These are phyloP conservation scores for Excalfactoria chinensis DNA, from an alignment of 2,113 vertebrate genomes.

Conservation along the genomic window DNA sequence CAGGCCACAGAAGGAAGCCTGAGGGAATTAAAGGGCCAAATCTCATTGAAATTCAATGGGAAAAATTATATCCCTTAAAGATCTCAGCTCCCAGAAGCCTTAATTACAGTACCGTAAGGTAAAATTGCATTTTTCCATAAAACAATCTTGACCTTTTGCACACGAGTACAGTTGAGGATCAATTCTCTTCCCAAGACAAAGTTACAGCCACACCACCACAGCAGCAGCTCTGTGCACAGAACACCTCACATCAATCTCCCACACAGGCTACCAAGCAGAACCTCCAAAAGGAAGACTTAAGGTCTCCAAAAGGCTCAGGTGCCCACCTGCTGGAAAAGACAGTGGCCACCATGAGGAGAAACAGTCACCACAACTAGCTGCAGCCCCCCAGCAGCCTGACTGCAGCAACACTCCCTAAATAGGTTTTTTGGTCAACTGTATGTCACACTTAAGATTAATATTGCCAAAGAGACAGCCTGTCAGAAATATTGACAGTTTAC, in stretches of 20 bases:
- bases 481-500: neutral
- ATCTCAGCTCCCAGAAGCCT: neutral
- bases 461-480: neutral
- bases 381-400: neutral
- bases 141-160: neutral
- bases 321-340: fast-evolving
- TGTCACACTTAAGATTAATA: neutral
- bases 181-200: neutral
- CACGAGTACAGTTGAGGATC: fast-evolving
- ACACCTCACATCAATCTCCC: fast-evolving
- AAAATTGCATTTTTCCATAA: neutral
- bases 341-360: neutral
- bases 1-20: neutral
- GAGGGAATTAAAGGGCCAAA: neutral
- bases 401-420: neutral
- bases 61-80: neutral
- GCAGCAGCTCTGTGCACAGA: fast-evolving
- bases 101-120: no score
- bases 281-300: neutral
- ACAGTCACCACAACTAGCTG: neutral
- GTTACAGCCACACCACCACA: fast-evolving
- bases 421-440: neutral
- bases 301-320: neutral
- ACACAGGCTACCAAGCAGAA: neutral
- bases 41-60: neutral